Evolutionary conservation across 2,113 vertebrate species (phyloP).

Genomic region (Sisor rabdophorus): DNA sequence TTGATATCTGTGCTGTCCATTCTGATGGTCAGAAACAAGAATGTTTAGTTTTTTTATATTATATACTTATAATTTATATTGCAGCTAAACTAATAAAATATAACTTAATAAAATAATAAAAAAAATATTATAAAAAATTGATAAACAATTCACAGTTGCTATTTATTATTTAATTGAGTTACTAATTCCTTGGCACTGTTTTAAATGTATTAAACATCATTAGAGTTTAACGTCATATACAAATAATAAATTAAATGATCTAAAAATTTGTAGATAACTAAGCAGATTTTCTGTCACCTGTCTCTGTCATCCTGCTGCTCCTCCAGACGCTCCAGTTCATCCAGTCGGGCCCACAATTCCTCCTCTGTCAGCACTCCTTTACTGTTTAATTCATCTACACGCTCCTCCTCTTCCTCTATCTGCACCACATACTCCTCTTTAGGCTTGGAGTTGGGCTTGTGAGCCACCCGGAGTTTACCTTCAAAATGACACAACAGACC

Average conservation of each 20-base stretch:
- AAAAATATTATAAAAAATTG: background rate
- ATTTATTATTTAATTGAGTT: too few relatives aligned
- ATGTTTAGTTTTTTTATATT: slow-evolving; percentile 4
- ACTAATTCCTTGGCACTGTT: background rate
- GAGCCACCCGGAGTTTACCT: slow-evolving; percentile 84
- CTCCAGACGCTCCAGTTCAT: slow-evolving; percentile 86
- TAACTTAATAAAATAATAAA: too few relatives aligned
- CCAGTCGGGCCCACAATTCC: slow-evolving; percentile 85
- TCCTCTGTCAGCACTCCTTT: slow-evolving; percentile 71
- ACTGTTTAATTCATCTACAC: slow-evolving; percentile 37
- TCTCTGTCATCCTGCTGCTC: slow-evolving; percentile 78
- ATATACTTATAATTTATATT: too few relatives aligned
- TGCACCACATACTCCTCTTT: slow-evolving; percentile 72
- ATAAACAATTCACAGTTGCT: background rate
- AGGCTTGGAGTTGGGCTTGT: slow-evolving; percentile 86
- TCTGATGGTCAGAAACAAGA: slow-evolving; percentile 56
- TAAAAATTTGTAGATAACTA: background rate
- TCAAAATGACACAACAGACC: slow-evolving; percentile 42
- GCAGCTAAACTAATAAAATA: background rate
- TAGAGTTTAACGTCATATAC: background rate
- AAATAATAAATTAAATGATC: too few relatives aligned
- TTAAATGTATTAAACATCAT: background rate
- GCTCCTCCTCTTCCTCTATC: slow-evolving; percentile 59
- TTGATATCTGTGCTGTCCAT: slow-evolving; percentile 69
- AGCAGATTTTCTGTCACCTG: slow-evolving; percentile 63